phyloP scores from a whole-genome alignment of 2,888 invertebrate species.

The Matsumyia berberina region DNA sequence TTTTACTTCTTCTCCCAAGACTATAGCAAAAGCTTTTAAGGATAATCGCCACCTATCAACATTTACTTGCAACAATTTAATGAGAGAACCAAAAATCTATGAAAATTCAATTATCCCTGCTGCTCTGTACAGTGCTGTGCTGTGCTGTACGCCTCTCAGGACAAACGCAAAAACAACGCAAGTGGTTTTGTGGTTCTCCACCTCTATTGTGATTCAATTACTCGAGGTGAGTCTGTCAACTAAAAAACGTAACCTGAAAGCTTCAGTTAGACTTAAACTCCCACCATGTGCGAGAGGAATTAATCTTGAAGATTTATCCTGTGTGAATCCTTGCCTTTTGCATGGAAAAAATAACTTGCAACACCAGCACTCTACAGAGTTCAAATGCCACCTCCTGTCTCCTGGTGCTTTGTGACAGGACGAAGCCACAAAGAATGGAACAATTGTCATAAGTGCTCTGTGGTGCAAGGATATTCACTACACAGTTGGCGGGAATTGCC shows the following conservation, averaged over 20 bases:
- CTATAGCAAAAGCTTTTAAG: slow-evolving; percentile 55
- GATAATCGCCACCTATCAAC: slow-evolving; percentile 64
- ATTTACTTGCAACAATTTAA: slow-evolving; percentile 50
- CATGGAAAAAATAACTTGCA: neutral
- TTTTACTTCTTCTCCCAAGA: neutral
- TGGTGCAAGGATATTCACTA: slow-evolving; percentile 50
- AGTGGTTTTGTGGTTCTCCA: slow-evolving; percentile 31
- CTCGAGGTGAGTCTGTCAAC: neutral
- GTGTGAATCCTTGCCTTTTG: neutral
- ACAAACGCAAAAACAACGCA: slow-evolving; percentile 15
- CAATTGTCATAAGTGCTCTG: slow-evolving; percentile 64
- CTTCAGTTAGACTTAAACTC: slow-evolving; percentile 15
- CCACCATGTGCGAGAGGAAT: slow-evolving; percentile 11
- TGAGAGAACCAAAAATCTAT: slow-evolving; percentile 49
- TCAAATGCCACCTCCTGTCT: slow-evolving; percentile 25
- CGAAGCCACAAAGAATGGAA: slow-evolving; percentile 20
- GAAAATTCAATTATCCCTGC: slow-evolving; percentile 56
- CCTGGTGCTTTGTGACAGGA: neutral
- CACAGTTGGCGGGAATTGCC: slow-evolving; percentile 44
- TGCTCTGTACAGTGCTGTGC: neutral
- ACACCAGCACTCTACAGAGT: slow-evolving; percentile 1
- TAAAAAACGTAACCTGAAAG: neutral
- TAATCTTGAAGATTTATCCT: slow-evolving; percentile 16
- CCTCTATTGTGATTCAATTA: slow-evolving; percentile 45
- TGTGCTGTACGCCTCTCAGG: neutral